Percentiles rank a stretch among this genome's conserved stretches.
Evolutionary conservation across 2,797 vertebrate species (phyloP).

Genomic region (Tauraco hartlaubi): DNA sequence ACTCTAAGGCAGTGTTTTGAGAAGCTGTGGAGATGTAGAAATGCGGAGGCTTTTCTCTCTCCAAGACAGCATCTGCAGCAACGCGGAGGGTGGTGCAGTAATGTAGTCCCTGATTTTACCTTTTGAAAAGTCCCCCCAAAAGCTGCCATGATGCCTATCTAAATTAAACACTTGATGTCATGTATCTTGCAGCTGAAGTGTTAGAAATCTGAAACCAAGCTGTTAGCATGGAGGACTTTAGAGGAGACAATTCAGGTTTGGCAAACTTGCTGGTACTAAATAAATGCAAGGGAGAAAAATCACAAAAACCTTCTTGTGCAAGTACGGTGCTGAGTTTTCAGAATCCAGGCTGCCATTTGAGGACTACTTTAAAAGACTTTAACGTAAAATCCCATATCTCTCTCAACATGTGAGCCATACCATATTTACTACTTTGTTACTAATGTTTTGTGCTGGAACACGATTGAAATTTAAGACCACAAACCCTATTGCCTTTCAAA

Average conservation of each 20-base stretch:
- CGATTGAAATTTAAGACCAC: not conserved
- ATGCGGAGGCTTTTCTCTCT: not conserved
- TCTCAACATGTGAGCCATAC: not conserved
- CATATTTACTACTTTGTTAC: not conserved
- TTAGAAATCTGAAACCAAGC: not conserved
- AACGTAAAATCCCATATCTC: not conserved
- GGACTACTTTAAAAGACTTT: not conserved
- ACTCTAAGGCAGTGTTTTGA: not conserved
- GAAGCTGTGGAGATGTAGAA: not conserved
- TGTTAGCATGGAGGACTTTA: not conserved
- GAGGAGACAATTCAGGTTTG: not conserved
- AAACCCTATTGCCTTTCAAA: not conserved
- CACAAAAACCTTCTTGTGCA: not conserved
- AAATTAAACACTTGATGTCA: not conserved
- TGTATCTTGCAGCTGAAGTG: not conserved
- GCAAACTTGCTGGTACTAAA: not conserved
- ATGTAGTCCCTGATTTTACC: not conserved
- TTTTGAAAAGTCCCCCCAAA: not conserved
- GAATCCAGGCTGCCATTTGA: not conserved
- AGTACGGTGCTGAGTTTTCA: not conserved
- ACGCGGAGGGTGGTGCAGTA: not conserved
- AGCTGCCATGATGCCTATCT: not conserved
- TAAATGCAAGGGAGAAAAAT: not conserved
- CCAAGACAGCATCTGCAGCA: not conserved
- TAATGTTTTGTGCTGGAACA: not conserved